phyloP scores from a whole-genome alignment of 2,113 vertebrate species.

The Pagrus major region DNA sequence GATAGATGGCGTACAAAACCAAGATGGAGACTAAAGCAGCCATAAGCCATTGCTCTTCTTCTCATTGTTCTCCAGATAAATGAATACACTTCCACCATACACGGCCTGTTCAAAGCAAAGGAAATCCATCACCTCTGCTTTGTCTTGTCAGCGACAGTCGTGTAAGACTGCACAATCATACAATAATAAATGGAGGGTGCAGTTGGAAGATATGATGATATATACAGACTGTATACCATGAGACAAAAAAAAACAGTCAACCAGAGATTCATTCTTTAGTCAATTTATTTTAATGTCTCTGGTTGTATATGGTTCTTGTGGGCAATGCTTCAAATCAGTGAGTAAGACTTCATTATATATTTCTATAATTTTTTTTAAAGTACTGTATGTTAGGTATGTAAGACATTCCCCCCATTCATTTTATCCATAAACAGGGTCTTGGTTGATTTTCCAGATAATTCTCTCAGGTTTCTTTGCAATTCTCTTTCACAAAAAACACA shows the following conservation, averaged over 20 bases:
- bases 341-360: not conserved
- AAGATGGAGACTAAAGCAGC: constrained; percentile 1
- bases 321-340: not conserved
- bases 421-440: not conserved
- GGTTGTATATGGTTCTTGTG: not conserved
- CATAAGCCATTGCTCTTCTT: not conserved
- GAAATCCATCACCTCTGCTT: constrained; percentile 1
- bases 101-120: not conserved
- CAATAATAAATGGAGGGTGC: not conserved
- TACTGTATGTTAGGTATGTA: not conserved
- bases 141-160: not conserved
- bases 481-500: not conserved
- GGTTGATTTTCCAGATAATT: not conserved
- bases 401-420: not conserved
- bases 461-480: too few species aligned
- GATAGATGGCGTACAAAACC: not conserved
- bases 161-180: not conserved
- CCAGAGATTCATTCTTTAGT: not conserved
- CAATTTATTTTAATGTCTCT: not conserved
- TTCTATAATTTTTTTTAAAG: not conserved
- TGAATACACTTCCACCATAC: not conserved
- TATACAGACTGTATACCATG: not conserved
- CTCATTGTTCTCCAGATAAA: not conserved
- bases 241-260: not conserved
- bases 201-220: too few species aligned